These are phyloP conservation scores for Heliconius hewitsoni DNA, from an alignment of 1,140 invertebrate species.

Conservation along the genomic window DNA sequence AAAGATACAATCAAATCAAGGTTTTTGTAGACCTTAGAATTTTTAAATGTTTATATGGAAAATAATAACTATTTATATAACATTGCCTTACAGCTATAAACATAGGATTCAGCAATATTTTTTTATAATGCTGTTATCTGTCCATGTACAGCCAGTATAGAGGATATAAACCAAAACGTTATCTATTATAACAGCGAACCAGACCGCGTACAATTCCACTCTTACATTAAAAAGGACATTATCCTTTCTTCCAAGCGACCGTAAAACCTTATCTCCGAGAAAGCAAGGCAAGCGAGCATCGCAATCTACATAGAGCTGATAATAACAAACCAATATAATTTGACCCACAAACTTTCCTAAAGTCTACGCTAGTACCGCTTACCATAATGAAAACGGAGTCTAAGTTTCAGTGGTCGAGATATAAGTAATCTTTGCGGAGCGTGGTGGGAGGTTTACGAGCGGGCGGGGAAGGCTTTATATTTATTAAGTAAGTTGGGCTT, in stretches of 20 bases:
- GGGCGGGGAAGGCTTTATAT: constrained; percentile 80
- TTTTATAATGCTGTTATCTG: constrained; percentile 16
- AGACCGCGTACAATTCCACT: constrained; percentile 53
- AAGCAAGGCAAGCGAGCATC: constrained; percentile 69
- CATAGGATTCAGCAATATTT: constrained; percentile 1
- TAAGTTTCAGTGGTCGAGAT: constrained; percentile 60
- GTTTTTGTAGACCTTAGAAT: too few species aligned
- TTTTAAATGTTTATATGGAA: too few species aligned
- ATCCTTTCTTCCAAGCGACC: constrained; percentile 74
- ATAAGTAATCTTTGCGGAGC: constrained; percentile 77
- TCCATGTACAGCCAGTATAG: constrained; percentile 17
- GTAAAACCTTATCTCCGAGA: constrained; percentile 78
- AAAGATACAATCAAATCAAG: not conserved
- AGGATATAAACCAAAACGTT: constrained; percentile 34
- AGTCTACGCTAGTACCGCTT: constrained; percentile 32
- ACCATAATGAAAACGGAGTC: constrained; percentile 65
- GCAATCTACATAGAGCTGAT: constrained; percentile 80
- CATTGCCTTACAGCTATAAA: not conserved
- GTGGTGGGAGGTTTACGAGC: constrained; percentile 77
- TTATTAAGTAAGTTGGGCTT: constrained; percentile 81
- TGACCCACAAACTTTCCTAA: constrained; percentile 51
- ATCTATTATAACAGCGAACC: constrained; percentile 41
- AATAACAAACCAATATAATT: constrained; percentile 62
- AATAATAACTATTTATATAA: too few species aligned
- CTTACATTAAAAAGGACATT: constrained; percentile 75